These are phyloP conservation scores for Drosophila lowei DNA, from an alignment of 1,140 invertebrate species.

Conservation along the genomic window DNA sequence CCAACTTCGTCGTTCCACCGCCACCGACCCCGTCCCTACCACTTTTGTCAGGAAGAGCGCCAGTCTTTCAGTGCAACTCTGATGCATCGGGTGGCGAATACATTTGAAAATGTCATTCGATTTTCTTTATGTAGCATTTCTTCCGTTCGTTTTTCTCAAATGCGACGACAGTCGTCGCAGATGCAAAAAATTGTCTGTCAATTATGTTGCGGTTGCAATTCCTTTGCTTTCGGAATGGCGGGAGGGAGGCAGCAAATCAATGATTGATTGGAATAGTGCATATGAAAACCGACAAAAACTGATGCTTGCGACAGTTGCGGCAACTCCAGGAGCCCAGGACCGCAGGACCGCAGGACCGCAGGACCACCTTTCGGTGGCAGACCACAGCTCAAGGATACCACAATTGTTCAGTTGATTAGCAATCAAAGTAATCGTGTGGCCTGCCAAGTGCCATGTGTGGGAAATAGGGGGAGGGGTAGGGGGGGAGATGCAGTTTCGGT, in stretches of 20 bases:
- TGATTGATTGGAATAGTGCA: conserved; percentile 29
- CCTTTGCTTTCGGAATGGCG: not conserved
- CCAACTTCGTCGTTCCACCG: not conserved
- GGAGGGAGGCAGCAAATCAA: conserved; percentile 6
- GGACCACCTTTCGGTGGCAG: not conserved
- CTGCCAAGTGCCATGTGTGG: conserved; percentile 22
- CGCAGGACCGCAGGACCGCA: not conserved
- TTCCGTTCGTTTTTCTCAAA: not conserved
- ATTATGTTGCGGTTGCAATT: conserved; percentile 45
- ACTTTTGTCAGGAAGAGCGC: not conserved
- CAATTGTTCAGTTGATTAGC: conserved; percentile 44
- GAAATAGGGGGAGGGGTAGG: not conserved
- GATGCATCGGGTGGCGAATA: conserved; percentile 30
- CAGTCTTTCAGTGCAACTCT: conserved; percentile 22
- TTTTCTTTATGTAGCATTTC: conserved; percentile 22
- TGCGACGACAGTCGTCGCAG: conserved; percentile 41
- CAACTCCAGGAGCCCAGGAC: not conserved
- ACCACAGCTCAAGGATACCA: not conserved
- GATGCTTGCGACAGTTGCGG: too few species aligned
- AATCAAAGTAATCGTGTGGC: conserved; percentile 58
- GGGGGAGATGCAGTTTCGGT: conserved; percentile 15
- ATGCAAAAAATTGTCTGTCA: conserved; percentile 71
- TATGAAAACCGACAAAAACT: too few species aligned
- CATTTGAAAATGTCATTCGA: conserved; percentile 28
- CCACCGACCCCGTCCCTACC: not conserved